These are phyloP conservation scores for Orbicella faveolata DNA, from an alignment of 64 coral and sea anemone genomes.

Conservation along the genomic window DNA sequence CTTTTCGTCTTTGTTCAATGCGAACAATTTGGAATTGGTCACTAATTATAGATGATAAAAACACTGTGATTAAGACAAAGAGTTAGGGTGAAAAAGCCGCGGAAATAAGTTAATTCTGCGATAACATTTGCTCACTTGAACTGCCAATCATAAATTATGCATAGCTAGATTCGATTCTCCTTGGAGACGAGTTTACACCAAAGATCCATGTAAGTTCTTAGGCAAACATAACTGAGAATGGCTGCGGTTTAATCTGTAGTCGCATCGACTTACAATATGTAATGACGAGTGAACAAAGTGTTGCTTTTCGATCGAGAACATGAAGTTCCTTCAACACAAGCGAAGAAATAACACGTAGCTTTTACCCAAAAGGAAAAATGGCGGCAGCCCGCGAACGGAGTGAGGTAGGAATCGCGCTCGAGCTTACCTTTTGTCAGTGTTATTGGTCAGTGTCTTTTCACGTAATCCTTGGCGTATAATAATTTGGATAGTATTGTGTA, in stretches of 20 bases:
- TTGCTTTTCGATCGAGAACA: background rate
- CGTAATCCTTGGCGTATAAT: background rate
- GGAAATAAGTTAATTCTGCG: background rate
- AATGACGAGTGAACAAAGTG: background rate
- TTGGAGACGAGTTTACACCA: slow-evolving; percentile 42
- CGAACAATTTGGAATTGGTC: background rate
- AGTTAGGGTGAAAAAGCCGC: background rate
- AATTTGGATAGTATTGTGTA: background rate
- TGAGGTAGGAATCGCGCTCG: slow-evolving; percentile 32
- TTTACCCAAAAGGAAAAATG: background rate
- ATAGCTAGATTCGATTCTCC: slow-evolving; percentile 47
- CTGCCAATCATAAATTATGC: slow-evolving; percentile 63
- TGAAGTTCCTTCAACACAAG: background rate
- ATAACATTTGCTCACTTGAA: background rate
- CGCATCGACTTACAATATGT: background rate
- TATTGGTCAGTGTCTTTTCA: background rate
- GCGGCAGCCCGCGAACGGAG: slow-evolving; percentile 47
- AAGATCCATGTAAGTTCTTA: slow-evolving; percentile 30
- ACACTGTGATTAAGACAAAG: background rate
- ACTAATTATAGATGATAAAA: background rate
- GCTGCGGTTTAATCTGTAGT: slow-evolving; percentile 2
- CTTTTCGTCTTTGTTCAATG: background rate
- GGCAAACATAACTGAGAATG: slow-evolving; percentile 48
- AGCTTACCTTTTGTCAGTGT: background rate
- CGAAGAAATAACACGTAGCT: background rate